phyloP scores from a whole-genome alignment of 2,888 invertebrate genomes.

The Oithona nana region DNA sequence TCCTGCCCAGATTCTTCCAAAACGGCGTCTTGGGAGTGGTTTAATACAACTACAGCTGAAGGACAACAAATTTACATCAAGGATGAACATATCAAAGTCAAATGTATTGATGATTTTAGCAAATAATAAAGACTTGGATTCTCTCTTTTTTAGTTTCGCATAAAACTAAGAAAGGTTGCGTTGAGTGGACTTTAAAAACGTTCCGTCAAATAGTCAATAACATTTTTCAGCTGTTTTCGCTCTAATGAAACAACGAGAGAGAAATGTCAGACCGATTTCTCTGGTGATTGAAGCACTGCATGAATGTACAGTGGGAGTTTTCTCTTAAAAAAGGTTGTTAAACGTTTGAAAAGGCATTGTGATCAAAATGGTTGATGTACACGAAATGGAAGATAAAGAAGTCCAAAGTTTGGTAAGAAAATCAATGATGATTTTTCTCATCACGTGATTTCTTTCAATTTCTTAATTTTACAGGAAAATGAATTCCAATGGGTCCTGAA shows the following conservation, averaged over 20 bases:
- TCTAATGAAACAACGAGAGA: too few relatives aligned
- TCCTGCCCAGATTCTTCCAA: constrained; percentile 4
- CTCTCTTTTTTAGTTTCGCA: too few relatives aligned
- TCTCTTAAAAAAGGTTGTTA: neutral
- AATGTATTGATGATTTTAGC: neutral
- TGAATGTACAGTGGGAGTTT: too few relatives aligned
- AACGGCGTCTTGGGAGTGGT: constrained; percentile 9
- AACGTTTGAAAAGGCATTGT: neutral
- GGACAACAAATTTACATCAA: constrained; percentile 10
- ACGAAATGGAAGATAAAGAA: neutral
- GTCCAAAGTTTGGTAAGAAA: neutral
- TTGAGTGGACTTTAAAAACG: too few relatives aligned
- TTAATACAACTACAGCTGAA: constrained; percentile 1
- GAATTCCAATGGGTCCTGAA: constrained; percentile 1
- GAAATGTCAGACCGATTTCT: too few relatives aligned
- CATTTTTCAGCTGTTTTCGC: too few relatives aligned
- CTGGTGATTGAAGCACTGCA: too few relatives aligned
- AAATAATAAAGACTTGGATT: neutral
- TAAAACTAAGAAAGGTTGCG: too few relatives aligned
- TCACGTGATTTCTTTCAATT: neutral
- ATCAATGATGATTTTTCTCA: neutral
- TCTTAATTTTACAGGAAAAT: neutral
- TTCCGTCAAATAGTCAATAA: too few relatives aligned
- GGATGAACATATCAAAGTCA: constrained; percentile 6
- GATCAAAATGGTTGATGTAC: neutral